Conservation (phyloP, 1,140 invertebrate genomes). For the Zelostemma sp. region DNA sequence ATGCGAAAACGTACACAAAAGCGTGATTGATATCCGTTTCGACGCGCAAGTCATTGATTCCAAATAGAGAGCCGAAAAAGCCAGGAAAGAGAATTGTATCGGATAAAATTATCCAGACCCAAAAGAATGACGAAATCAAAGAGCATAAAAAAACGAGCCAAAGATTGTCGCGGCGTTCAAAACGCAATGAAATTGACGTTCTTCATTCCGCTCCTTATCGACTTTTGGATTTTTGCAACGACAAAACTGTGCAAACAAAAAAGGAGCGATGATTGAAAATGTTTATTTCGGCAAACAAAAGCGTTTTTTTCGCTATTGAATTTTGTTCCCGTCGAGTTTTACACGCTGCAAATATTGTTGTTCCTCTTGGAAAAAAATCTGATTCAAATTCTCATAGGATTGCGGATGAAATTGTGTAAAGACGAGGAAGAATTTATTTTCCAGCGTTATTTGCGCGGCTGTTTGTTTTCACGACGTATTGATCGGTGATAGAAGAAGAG, state of each 20-base stretch:
- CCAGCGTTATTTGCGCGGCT: constrained; percentile 20
- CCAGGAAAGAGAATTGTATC: too few species aligned
- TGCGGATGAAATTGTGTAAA: not conserved
- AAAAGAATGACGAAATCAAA: too few species aligned
- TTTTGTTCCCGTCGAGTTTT: not conserved
- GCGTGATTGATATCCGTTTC: constrained; percentile 38
- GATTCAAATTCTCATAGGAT: not conserved
- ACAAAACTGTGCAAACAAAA: too few species aligned
- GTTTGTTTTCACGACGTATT: constrained; percentile 28
- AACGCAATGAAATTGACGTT: not conserved
- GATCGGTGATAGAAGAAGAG: constrained; percentile 43
- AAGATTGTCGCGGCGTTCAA: not conserved
- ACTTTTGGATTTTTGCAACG: too few species aligned
- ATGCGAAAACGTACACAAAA: constrained; percentile 28
- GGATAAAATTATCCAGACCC: too few species aligned
- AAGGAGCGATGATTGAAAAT: too few species aligned
- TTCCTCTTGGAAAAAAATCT: not conserved
- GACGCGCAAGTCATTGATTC: constrained; percentile 37
- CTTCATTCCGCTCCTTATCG: too few species aligned
- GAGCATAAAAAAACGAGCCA: too few species aligned
- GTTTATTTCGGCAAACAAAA: too few species aligned
- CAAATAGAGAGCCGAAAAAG: too few species aligned
- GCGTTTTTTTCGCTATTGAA: not conserved
- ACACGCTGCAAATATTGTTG: not conserved
- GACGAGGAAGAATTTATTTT: constrained; percentile 22